A percentile compares a stretch with the other conserved stretches of the same genome.
These are phyloP conservation scores for Ailuropoda melanoleuca DNA, from an alignment of 2,113 vertebrate genomes.

Conservation along the genomic window DNA sequence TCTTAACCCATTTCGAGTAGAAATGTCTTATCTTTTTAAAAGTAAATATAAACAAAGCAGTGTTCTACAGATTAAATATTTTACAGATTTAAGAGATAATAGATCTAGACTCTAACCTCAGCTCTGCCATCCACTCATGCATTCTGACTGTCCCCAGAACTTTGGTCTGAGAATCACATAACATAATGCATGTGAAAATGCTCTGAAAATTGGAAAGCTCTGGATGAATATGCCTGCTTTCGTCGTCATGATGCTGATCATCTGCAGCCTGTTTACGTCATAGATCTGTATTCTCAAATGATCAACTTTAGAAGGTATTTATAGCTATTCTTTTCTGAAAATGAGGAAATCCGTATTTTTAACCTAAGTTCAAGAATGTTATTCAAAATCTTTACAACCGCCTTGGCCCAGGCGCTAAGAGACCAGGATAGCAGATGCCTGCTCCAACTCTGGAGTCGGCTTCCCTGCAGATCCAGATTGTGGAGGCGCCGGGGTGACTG, in stretches of 20 bases:
- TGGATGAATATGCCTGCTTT: not conserved
- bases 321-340: not conserved
- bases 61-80: not conserved
- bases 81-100: not conserved
- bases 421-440: not conserved
- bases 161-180: not conserved
- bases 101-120: not conserved
- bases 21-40: not conserved
- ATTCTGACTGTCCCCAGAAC: not conserved
- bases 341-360: not conserved
- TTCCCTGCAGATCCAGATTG: not conserved
- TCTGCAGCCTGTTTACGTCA: not conserved
- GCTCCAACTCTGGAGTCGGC: too few relatives aligned
- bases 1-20: not conserved
- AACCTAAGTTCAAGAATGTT: not conserved
- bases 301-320: not conserved
- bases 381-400: not conserved
- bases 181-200: not conserved
- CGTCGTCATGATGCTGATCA: not conserved
- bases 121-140: not conserved
- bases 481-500: too few relatives aligned
- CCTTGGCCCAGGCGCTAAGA: not conserved
- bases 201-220: not conserved
- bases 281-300: not conserved
- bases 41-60: not conserved